Conservation (phyloP, 2,113 vertebrate genomes). For the Spilogale gracilis region DNA sequence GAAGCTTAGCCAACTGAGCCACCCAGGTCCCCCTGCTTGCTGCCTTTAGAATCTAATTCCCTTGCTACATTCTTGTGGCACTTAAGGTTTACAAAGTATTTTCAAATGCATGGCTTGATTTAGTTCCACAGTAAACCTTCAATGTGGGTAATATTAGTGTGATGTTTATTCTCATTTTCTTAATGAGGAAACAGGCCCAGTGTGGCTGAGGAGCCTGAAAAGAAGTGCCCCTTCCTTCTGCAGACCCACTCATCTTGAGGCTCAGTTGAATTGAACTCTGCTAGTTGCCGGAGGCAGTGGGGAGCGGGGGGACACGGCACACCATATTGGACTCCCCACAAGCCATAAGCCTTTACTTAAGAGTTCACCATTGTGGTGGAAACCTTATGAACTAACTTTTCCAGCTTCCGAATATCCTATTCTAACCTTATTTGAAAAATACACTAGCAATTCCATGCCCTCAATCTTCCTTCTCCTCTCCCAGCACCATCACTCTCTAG, state of each 20-base stretch:
- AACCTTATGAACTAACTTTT: background rate
- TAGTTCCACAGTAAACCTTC: constrained; percentile 22
- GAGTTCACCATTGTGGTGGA: background rate
- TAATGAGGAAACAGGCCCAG: background rate
- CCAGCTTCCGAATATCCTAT: background rate
- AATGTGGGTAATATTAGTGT: background rate
- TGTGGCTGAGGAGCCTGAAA: background rate
- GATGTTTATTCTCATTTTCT: constrained; percentile 10
- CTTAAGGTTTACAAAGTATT: constrained; percentile 57
- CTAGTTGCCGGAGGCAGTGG: background rate
- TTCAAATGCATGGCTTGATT: constrained; percentile 43
- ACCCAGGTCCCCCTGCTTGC: background rate
- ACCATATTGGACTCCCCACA: background rate
- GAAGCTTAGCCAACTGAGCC: background rate
- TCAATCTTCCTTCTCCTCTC: background rate
- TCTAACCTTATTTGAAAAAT: constrained; percentile 41
- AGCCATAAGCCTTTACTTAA: background rate
- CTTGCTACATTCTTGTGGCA: background rate
- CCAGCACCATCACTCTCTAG: background rate
- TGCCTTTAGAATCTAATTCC: background rate
- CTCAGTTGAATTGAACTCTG: background rate
- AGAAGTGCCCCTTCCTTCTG: constrained; percentile 1
- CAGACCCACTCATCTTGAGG: background rate
- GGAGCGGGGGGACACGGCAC: no score
- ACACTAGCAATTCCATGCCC: background rate